These are phyloP conservation scores for Ibidorhyncha struthersii DNA, from an alignment of 2,113 vertebrate species.

Conservation along the genomic window DNA sequence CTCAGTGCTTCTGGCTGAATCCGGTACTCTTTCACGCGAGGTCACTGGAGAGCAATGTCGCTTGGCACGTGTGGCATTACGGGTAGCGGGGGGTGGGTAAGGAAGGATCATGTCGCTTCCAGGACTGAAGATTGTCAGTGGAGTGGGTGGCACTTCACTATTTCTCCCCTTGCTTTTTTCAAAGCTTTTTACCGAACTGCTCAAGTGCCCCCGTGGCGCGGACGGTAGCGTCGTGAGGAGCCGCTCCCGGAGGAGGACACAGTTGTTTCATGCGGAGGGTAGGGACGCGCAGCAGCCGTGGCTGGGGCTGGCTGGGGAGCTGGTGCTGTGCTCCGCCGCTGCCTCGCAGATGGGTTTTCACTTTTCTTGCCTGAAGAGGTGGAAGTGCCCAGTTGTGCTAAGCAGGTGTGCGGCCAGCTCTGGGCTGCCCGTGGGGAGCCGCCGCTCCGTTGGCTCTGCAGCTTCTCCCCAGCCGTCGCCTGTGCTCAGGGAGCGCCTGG, in stretches of 20 bases:
- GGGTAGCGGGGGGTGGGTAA: neutral
- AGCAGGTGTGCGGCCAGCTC: neutral
- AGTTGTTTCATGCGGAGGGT: neutral
- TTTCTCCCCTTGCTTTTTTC: neutral
- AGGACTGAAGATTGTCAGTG: no score
- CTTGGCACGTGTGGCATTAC: fast-evolving
- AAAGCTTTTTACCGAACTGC: neutral
- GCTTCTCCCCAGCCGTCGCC: neutral
- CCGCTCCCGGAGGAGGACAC: no score
- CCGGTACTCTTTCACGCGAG: neutral
- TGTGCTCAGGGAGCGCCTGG: neutral
- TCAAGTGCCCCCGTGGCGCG: fast-evolving
- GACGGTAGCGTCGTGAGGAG: neutral
- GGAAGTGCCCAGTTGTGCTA: fast-evolving
- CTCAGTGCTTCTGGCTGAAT: fast-evolving
- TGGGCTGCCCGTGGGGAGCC: neutral
- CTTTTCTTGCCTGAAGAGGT: neutral
- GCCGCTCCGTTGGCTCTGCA: neutral
- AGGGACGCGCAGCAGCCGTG: neutral
- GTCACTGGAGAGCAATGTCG: fast-evolving
- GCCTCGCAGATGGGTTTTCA: fast-evolving
- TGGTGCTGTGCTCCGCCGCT: neutral
- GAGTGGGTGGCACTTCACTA: fast-evolving
- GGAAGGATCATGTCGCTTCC: fast-evolving
- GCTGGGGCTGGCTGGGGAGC: neutral